Evolutionary conservation across 2,888 invertebrate species (phyloP).

Genomic region (Orchesellides sinensis): DNA sequence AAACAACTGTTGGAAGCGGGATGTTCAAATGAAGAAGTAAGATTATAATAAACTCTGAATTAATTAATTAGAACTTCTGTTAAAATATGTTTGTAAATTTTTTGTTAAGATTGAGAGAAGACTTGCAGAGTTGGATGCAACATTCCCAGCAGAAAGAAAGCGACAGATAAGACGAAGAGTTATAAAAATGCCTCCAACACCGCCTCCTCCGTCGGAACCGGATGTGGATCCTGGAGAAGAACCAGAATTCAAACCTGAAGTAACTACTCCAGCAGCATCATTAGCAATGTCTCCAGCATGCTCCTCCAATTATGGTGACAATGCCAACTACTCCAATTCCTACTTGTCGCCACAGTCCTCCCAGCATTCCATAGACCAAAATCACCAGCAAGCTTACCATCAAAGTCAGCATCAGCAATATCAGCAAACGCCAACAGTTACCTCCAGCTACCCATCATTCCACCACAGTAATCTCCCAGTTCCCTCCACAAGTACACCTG

Average conservation of each 20-base stretch:
- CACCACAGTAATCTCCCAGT: not conserved
- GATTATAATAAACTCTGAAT: too few species aligned
- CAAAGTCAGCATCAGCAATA: not conserved
- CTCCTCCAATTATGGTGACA: too few species aligned
- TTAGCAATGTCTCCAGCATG: too few species aligned
- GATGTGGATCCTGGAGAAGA: too few species aligned
- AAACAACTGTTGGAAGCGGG: not conserved
- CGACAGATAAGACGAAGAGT: too few species aligned
- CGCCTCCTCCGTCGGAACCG: too few species aligned
- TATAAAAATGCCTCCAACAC: too few species aligned
- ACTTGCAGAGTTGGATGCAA: conserved; percentile 11
- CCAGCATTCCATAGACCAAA: not conserved
- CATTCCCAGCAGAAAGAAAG: too few species aligned
- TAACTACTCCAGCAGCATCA: too few species aligned
- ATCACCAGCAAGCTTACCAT: not conserved
- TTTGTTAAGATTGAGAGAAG: not conserved
- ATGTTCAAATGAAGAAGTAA: conserved; percentile 19
- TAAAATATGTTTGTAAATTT: not conserved
- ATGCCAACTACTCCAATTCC: not conserved
- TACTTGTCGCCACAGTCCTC: conserved; percentile 11
- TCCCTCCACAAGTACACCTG: too few species aligned
- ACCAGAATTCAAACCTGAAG: too few species aligned
- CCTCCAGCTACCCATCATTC: not conserved
- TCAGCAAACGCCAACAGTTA: not conserved
- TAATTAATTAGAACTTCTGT: not conserved